phyloP scores from a whole-genome alignment of 1,140 invertebrate species.

The Pseudomyrmex pallidus region DNA sequence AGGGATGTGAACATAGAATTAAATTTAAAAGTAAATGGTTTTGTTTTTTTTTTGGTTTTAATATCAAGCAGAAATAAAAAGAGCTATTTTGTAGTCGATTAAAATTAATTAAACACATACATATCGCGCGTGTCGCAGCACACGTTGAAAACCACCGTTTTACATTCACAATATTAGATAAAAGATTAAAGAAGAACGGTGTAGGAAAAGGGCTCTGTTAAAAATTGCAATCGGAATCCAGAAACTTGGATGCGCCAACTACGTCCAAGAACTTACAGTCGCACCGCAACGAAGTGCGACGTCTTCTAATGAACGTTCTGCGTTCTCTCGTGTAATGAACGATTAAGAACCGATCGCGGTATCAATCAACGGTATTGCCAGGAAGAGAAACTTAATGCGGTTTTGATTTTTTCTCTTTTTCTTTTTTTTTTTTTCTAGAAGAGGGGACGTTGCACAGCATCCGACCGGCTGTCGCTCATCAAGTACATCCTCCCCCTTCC shows the following conservation, averaged over 20 bases:
- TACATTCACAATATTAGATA: background rate
- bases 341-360: constrained; percentile 50
- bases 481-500: constrained; percentile 32
- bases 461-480: constrained; percentile 73
- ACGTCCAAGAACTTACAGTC: background rate
- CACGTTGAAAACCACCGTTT: constrained; percentile 3
- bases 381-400: constrained; percentile 39
- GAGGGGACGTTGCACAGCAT: constrained; percentile 63
- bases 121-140: background rate
- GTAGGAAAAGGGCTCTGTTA: background rate
- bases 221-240: background rate
- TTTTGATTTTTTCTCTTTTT: constrained; percentile 60
- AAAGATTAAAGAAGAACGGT: background rate
- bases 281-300: background rate
- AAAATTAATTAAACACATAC: constrained; percentile 4
- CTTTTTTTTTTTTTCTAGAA: background rate
- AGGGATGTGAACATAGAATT: background rate
- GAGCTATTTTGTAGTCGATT: background rate
- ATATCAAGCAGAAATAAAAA: constrained; percentile 3
- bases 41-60: background rate
- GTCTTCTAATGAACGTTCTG: background rate
- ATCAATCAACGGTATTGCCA: constrained; percentile 34
- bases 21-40: background rate
- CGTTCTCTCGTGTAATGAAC: constrained; percentile 4
- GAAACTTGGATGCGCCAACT: background rate